These are phyloP conservation scores for Xestoiulus laeticollis DNA, from an alignment of 2,888 invertebrate genomes.

Conservation along the genomic window DNA sequence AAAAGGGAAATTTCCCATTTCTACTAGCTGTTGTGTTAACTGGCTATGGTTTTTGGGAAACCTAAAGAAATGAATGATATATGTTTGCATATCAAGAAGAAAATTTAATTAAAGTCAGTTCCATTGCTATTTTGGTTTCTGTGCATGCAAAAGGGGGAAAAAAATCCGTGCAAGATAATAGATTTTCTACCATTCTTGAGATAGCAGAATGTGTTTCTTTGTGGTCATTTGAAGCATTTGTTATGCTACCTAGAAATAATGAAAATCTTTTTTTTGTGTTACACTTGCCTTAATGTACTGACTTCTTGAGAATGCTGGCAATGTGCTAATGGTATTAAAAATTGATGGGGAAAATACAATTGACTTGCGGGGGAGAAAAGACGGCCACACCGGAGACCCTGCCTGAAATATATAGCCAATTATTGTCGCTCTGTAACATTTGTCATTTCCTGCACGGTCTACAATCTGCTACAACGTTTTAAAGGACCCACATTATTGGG, in stretches of 20 bases:
- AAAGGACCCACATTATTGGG: slow-evolving; percentile 37
- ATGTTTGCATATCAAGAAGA: too few species aligned
- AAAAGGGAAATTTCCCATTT: too few species aligned
- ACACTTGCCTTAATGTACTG: neutral
- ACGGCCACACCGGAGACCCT: neutral
- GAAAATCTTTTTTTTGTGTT: neutral
- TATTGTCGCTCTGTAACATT: slow-evolving; percentile 22
- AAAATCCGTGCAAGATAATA: neutral
- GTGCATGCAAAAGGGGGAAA: too few species aligned
- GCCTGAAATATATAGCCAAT: slow-evolving; percentile 20
- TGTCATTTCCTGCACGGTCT: slow-evolving; percentile 21
- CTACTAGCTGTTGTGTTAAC: too few species aligned
- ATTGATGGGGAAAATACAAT: slow-evolving; percentile 22
- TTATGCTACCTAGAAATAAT: neutral
- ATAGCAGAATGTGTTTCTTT: neutral
- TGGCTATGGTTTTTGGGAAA: too few species aligned
- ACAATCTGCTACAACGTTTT: neutral
- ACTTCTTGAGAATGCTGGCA: neutral
- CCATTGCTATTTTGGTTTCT: too few species aligned
- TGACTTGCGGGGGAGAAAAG: neutral
- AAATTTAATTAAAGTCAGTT: too few species aligned
- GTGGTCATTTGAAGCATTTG: neutral
- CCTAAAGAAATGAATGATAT: too few species aligned
- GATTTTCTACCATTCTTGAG: neutral
- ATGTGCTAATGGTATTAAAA: neutral